Conservation (phyloP, 2,888 invertebrate species). For the Atrina japonica region DNA sequence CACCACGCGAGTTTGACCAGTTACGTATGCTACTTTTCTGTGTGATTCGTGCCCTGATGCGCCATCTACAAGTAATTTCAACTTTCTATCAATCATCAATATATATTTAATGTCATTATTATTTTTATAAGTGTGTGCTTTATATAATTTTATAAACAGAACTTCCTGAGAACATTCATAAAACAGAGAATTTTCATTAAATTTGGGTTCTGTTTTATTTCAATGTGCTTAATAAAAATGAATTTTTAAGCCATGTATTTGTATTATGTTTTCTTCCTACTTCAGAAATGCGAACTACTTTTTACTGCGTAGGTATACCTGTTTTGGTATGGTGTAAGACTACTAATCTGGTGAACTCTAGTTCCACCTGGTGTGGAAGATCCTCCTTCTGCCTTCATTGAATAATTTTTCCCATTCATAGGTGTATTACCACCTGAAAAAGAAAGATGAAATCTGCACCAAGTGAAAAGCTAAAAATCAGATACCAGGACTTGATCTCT, state of each 20-base stretch:
- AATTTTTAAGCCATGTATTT: no score
- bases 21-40: constrained; percentile 90
- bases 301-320: no score
- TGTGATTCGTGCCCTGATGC: constrained; percentile 93
- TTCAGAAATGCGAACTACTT: no score
- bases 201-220: no score
- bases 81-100: neutral
- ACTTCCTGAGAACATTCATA: no score
- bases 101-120: neutral
- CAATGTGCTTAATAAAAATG: no score
- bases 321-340: constrained; percentile 96
- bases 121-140: neutral
- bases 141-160: neutral
- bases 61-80: constrained; percentile 87
- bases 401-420: constrained; percentile 38
- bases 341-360: constrained; percentile 87
- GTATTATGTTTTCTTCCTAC: no score
- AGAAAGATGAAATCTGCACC: no score
- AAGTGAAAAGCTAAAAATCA: no score
- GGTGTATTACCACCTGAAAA: no score
- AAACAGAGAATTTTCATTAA: no score
- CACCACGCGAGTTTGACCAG: constrained; percentile 95
- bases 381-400: constrained; percentile 49
- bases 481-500: no score
- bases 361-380: constrained; percentile 59